phyloP scores from a whole-genome alignment of 2,888 invertebrate genomes.

The Conops quadrifasciatus region DNA sequence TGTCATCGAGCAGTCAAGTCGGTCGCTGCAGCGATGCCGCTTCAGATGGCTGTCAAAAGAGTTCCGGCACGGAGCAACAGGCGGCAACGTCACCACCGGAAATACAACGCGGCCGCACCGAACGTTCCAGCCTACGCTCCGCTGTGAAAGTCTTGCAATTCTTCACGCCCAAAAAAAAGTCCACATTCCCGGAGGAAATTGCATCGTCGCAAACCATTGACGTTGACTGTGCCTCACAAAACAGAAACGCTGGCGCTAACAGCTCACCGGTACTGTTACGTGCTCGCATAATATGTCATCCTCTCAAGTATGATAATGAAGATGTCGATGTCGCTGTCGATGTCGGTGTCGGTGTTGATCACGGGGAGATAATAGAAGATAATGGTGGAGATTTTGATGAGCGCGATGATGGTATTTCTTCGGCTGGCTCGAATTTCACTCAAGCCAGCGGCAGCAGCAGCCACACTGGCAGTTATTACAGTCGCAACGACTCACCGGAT shows the following conservation, averaged over 20 bases:
- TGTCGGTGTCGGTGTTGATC: conserved; percentile 39
- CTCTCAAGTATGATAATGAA: conserved; percentile 41
- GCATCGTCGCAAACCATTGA: conserved; percentile 40
- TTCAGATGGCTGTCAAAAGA: conserved; percentile 34
- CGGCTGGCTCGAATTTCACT: conserved; percentile 51
- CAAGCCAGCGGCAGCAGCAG: conserved; percentile 42
- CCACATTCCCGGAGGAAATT: conserved; percentile 12
- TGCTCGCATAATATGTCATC: conserved; percentile 50
- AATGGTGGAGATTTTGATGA: conserved; percentile 33
- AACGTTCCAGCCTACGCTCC: conserved; percentile 53
- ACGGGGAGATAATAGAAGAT: conserved; percentile 37
- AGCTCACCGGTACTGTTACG: conserved; percentile 55
- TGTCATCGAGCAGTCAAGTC: neutral
- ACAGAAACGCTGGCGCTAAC: conserved; percentile 43
- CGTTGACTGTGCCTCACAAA: conserved; percentile 35
- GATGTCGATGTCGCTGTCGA: conserved; percentile 44
- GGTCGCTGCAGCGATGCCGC: conserved; percentile 49
- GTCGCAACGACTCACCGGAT: conserved; percentile 56
- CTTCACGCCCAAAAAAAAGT: conserved; percentile 57
- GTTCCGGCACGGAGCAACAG: conserved; percentile 28
- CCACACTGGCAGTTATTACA: conserved; percentile 38
- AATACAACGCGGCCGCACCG: conserved; percentile 50
- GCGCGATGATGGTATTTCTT: conserved; percentile 58
- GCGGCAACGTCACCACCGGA: conserved; percentile 45
- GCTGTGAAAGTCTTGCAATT: conserved; percentile 58